These are phyloP conservation scores for Stenichneumon culpator DNA, from an alignment of 2,888 invertebrate genomes.

Conservation along the genomic window DNA sequence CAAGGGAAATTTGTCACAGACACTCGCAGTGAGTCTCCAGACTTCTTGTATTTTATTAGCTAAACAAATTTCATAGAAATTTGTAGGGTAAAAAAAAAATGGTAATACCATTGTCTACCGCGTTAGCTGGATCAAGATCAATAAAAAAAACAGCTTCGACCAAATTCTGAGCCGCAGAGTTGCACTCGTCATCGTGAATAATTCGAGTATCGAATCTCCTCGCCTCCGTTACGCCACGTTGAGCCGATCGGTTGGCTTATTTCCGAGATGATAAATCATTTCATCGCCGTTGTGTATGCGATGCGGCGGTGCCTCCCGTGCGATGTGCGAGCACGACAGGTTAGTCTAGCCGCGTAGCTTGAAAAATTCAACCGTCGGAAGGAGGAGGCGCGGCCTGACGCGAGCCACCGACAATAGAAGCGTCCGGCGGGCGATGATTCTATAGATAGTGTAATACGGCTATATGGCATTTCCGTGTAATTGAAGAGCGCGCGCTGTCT, in stretches of 20 bases:
- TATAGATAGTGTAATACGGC: constrained; percentile 16
- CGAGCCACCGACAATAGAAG: constrained; percentile 18
- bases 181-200: constrained; percentile 60
- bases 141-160: not conserved
- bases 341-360: constrained; percentile 19
- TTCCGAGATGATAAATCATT: constrained; percentile 61
- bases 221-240: constrained; percentile 59
- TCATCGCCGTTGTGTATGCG: not conserved
- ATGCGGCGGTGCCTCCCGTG: not conserved
- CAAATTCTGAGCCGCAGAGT: not conserved
- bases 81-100: too few relatives aligned
- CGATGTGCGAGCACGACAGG: constrained; percentile 13
- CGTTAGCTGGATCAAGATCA: not conserved
- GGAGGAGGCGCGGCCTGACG: constrained; percentile 43
- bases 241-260: constrained; percentile 53
- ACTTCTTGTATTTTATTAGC: too few relatives aligned
- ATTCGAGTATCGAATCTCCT: constrained; percentile 56
- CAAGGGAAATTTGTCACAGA: not conserved
- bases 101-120: too few relatives aligned
- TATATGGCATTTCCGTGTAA: constrained; percentile 25
- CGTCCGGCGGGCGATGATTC: not conserved
- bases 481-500: constrained; percentile 33
- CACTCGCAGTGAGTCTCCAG: too few relatives aligned
- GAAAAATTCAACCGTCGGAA: constrained; percentile 37
- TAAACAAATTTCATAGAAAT: too few relatives aligned